Evolutionary conservation across 1,140 invertebrate species (phyloP), one percentile per base, ranked within the genome.

Genomic region (Myzus persicae): DNA sequence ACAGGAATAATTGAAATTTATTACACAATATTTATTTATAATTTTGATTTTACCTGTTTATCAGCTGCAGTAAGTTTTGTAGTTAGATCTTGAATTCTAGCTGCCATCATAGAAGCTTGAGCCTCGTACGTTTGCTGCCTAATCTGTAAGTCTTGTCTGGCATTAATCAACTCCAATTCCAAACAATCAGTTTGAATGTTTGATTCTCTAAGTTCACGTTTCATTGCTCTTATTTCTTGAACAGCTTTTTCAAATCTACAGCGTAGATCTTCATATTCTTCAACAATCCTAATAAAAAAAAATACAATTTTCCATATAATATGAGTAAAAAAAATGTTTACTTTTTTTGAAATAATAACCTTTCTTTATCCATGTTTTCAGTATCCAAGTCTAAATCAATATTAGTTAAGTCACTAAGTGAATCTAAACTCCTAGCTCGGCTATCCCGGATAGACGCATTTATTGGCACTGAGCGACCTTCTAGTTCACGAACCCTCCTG

Each of bases 31-130:
- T 38, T 85, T 54, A 93, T 48, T 51, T 24, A 48, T 36, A 89
- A 3, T 76, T 76, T 67, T 18, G n/a, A 5, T 84, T 82, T 85
- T 42, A 95, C 95, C 95, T 98, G 97, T 94, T 98, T 98, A 94
- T 98, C 98, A n/a, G 97, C 97, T 2, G 96, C 96, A 8, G 96
- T 96, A 42, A 98, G 95, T 95, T 98, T 98, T 54, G 96, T 96
- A 0, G 98, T 98, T 59, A 98, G 95, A 95, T 98, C 98, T 94
- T 98, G 97, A 81, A 98, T 97, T 46, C 98, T 96, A n/a, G 96
- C 97, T 2, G 97, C 97, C 97, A 98, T 97, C 93, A 98, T 95
- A 87, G 97, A 96, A 40, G 97, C 96, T 95, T 98, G 97, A 0
- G 97, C 96, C 93, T 97, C 96, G 94, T 97, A 97, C 93, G 97